Evolutionary conservation across 1,140 invertebrate genomes (phyloP).

Genomic region (Bombyx mori): DNA sequence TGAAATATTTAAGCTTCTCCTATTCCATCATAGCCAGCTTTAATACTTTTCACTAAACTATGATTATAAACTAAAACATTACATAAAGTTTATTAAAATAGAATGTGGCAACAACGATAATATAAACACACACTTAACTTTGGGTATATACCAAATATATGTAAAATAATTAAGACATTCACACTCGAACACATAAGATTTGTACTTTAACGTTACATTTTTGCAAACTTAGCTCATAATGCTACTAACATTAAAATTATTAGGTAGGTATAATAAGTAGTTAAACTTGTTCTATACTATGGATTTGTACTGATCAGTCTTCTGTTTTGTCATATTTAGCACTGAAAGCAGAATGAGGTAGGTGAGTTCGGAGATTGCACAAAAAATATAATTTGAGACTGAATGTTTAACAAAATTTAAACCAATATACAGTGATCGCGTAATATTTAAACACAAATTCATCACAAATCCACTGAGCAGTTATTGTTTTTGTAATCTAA

Average conservation of each 20-base stretch:
- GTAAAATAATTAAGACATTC: conserved; percentile 45
- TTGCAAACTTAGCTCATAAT: conserved; percentile 40
- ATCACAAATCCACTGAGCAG: too few species aligned
- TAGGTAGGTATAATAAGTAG: conserved; percentile 7
- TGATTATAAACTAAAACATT: conserved; percentile 24
- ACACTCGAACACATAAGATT: conserved; percentile 59
- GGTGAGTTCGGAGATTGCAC: conserved; percentile 17
- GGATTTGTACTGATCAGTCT: conserved; percentile 64
- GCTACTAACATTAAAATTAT: conserved; percentile 28
- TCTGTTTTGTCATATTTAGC: conserved; percentile 29
- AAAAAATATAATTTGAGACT: too few species aligned
- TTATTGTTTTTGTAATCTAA: too few species aligned
- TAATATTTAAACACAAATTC: too few species aligned
- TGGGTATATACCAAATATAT: conserved; percentile 58
- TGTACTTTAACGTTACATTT: conserved; percentile 47
- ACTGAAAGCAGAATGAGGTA: conserved; percentile 44
- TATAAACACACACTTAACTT: conserved; percentile 65
- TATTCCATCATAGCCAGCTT: conserved; percentile 27
- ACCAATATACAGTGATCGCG: too few species aligned
- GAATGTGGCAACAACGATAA: conserved; percentile 63
- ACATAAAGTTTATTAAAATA: conserved; percentile 48
- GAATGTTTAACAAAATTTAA: too few species aligned
- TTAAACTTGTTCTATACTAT: conserved; percentile 40
- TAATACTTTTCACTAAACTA: conserved; percentile 5
- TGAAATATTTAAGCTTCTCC: not conserved